A percentile compares a stretch with the other conserved stretches of the same genome.
Conservation (phyloP, 1,140 invertebrate species). For the Heliconius nattereri region DNA sequence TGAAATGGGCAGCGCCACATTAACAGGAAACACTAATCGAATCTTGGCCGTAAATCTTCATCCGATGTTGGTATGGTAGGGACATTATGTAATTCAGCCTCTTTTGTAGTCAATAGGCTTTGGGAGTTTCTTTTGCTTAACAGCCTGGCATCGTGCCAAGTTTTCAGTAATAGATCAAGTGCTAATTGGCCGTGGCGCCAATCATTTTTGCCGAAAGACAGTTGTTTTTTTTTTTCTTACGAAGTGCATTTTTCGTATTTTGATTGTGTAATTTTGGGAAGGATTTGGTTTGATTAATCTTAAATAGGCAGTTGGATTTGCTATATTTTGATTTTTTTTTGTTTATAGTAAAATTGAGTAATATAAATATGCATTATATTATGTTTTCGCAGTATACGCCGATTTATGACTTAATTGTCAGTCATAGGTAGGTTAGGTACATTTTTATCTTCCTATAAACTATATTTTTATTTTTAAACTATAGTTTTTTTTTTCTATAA, state of each 20-base stretch:
- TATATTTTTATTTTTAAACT: too few relatives aligned
- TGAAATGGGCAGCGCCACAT: neutral
- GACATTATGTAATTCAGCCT: constrained; percentile 19
- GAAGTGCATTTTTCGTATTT: neutral
- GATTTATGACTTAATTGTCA: too few relatives aligned
- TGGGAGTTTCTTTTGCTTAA: constrained; percentile 22
- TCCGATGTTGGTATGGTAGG: neutral
- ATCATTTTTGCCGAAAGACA: constrained; percentile 1
- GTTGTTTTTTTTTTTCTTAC: constrained; percentile 10
- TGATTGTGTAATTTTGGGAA: neutral
- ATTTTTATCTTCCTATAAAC: too few relatives aligned
- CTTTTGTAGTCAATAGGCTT: constrained; percentile 25
- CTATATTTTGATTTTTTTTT: too few relatives aligned
- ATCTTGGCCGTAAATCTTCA: neutral
- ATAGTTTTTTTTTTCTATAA: neutral
- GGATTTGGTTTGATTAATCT: neutral
- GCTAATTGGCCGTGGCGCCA: constrained; percentile 28
- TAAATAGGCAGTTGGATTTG: too few relatives aligned
- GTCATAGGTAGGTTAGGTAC: too few relatives aligned
- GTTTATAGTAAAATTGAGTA: too few relatives aligned
- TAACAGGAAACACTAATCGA: neutral
- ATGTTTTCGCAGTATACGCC: too few relatives aligned
- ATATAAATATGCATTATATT: too few relatives aligned
- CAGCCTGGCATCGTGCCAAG: constrained; percentile 13
- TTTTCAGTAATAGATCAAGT: constrained; percentile 26